Evolutionary conservation across 1,140 invertebrate genomes (phyloP).

Genomic region (Plutomurus gul): DNA sequence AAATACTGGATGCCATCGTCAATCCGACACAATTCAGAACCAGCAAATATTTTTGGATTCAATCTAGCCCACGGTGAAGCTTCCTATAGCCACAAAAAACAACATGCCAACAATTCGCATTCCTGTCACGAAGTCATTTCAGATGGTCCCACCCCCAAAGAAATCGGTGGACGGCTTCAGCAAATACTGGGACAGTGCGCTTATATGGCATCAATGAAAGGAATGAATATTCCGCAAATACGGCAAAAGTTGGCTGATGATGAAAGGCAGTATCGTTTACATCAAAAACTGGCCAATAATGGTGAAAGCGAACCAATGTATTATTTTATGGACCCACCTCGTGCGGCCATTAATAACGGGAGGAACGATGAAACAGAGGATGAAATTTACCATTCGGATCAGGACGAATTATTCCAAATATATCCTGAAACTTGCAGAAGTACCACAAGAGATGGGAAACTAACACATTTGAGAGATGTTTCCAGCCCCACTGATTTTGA

Average conservation of each 20-base stretch:
- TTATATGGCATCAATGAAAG: not conserved
- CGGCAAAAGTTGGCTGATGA: not conserved
- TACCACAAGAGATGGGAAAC: not conserved
- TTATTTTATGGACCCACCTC: not conserved
- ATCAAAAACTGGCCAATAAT: not conserved
- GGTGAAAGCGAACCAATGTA: not conserved
- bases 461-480: not conserved
- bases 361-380: not conserved
- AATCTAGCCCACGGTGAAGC: too few species aligned
- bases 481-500: not conserved
- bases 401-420: not conserved
- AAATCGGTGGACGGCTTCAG: not conserved
- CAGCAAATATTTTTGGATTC: not conserved
- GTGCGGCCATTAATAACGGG: not conserved
- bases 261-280: not conserved
- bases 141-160: not conserved
- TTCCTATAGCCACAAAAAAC: too few species aligned
- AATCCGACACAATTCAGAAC: not conserved
- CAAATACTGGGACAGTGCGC: not conserved
- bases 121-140: not conserved
- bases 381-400: not conserved
- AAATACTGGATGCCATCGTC: not conserved
- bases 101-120: too few species aligned
- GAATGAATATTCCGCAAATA: not conserved
- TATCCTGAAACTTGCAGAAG: too few species aligned